Base-by-base conservation (phyloP, 1,140 invertebrate genomes). In the Octopus sinensis region DNA sequence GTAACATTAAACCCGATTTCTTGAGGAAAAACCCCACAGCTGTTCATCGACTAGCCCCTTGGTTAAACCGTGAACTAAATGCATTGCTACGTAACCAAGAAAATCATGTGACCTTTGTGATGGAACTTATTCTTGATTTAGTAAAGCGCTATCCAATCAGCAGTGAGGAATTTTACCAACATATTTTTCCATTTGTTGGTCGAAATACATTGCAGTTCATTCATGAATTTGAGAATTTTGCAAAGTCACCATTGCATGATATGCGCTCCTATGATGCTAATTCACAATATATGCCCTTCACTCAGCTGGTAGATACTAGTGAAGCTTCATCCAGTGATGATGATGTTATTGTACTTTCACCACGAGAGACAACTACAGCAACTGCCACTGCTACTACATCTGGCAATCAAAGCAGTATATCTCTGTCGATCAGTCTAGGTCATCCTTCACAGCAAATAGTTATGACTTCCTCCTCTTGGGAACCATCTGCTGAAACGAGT, bases 181-280 rank as follows among this genome's bases (percentile, higher is more conserved):
- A 90, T 54, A 83, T 93, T 12, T 85, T 86, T 52, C 90, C 91
- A n/a, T 90, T 90, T 80, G 81, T 91, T 79, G 88, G 88, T 10
- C 79, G 85, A 6, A 82, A 89, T 68, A 91, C 92, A 17, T 82
- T 87, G 23, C 96, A 97, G 88, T 98, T 98, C 90, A 92, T 96
- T 62, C 96, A 97, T 86, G 97, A 98, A 88, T 93, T 98, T 82
- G 94, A 94, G 83, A 94, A 93, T 88, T 98, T 96, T 92, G 96
- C 96, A 68, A 93, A 93, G 53, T 95, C 95, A 9, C 95, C 95
- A 0, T 96, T 94, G 88, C 76, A 17, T 43, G 95, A 96, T 86
- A 93, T 97, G 92, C 91, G 94, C 77, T 94, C 94, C 4, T 93
- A 92, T 86, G 92, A 92, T 83, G 80, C 85, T 52, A 84, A 89